Conservation (phyloP, 30 jellyfish, hydroid and myxozoan genomes). For the Aurelia aurita region DNA sequence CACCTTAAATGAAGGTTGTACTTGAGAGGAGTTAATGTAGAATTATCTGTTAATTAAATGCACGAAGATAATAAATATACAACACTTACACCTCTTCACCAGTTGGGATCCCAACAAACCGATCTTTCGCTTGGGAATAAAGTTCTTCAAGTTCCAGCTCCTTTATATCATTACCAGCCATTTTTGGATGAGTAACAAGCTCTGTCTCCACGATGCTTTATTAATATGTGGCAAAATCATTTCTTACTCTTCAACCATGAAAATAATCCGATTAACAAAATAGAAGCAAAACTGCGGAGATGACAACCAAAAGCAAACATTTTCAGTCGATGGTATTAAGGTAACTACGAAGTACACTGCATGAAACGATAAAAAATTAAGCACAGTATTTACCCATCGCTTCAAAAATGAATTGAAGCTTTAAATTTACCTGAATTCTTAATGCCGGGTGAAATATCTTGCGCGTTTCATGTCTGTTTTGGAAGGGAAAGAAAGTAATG, state of each 20-base stretch:
- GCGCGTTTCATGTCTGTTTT: too few relatives aligned
- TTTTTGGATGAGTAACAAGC: not conserved
- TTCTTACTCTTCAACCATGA: conserved; percentile 24
- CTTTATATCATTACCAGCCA: conserved; percentile 47
- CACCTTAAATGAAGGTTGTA: too few relatives aligned
- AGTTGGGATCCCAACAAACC: conserved; percentile 64
- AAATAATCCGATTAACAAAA: conserved; percentile 33
- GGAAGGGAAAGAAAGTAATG: too few relatives aligned
- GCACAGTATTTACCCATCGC: too few relatives aligned
- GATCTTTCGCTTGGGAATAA: conserved; percentile 69
- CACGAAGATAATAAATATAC: not conserved
- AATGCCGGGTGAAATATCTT: too few relatives aligned
- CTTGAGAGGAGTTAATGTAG: too few relatives aligned
- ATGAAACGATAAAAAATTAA: not conserved
- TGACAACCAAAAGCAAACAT: conserved; percentile 13
- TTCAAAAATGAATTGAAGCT: not conserved
- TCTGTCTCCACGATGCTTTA: not conserved
- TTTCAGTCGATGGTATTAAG: not conserved
- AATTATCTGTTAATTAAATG: not conserved
- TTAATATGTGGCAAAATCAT: conserved; percentile 26
- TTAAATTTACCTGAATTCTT: not conserved
- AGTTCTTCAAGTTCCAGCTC: conserved; percentile 63
- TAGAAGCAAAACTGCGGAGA: conserved; percentile 20
- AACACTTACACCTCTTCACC: conserved; percentile 70
- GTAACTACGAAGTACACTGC: not conserved